Evolutionary conservation across 2,113 vertebrate species (phyloP), one percentile per base, ranked within the genome.

Genomic region (Amblyornis subalaris): DNA sequence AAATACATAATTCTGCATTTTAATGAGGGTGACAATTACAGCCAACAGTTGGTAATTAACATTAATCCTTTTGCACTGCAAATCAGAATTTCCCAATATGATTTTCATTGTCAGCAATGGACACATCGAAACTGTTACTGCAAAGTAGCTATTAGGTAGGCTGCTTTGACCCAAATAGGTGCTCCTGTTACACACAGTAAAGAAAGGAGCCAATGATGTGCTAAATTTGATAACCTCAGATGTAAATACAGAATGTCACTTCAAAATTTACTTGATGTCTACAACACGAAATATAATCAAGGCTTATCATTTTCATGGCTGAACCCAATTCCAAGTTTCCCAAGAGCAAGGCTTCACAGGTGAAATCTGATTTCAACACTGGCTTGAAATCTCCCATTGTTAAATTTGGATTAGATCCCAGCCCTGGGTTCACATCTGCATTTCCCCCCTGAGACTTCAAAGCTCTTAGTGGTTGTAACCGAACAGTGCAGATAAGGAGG

Each of bases 1-100:
- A 98, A 98, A 97, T 97, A 97, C 96, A 97, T 97, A 98, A 98
- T 97, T 98, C 97, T 97, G 96, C 97, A 97, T 97, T 95, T 98
- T 97, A 98, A 97, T 97, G 90, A 97, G 75, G 91, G 96, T 94
- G 97, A 97, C 96, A 98, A 97, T 97, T 98, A 98, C 85, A 98
- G 96, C 66, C 95, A 97, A 97, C 92, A 86, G 93, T 96, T 96
- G 91, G 95, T 96, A 98, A 98, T 98, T 97, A 98, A 97, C 97
- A 96, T 95, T 96, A 97, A 96, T 97, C 95, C 93, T 94, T 98
- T 95, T 85, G 94, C 97, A 84, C 90, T 94, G 93, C 72, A 90
- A 96, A 81, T 94, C 96, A 88, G 93, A 83, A 95, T 94, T 94
- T 94, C 96, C 73, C 92, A 82, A 58, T 80, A 88, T 40, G 74